Evolutionary conservation across 1,140 invertebrate genomes (phyloP).

Genomic region (Bombus consobrinus): DNA sequence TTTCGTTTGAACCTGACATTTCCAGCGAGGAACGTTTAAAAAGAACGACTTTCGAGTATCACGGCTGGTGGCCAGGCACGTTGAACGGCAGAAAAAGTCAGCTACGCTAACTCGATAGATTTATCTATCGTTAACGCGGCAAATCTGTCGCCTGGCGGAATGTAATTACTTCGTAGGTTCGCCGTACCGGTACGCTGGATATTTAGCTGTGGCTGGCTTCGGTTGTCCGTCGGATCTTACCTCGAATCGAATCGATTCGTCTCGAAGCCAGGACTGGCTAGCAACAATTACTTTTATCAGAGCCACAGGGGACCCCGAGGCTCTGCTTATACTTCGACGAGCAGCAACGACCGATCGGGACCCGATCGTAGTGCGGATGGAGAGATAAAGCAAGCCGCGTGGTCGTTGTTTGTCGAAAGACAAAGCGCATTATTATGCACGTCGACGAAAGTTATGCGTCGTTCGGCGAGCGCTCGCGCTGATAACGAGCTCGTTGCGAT

Average conservation of each 20-base stretch:
- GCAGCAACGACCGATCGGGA: not conserved
- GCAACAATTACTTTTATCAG: constrained; percentile 59
- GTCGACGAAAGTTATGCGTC: constrained; percentile 50
- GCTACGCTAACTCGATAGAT: constrained; percentile 31
- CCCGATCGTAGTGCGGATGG: constrained; percentile 15
- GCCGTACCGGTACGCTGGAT: not conserved
- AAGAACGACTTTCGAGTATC: too few species aligned
- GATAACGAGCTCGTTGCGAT: constrained; percentile 41
- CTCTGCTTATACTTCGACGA: constrained; percentile 6
- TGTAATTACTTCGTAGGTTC: constrained; percentile 42
- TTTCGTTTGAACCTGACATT: not conserved
- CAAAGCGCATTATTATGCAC: constrained; percentile 58
- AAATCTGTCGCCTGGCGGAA: constrained; percentile 36
- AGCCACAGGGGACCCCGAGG: not conserved
- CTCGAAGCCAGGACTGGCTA: constrained; percentile 32
- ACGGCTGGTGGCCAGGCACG: not conserved
- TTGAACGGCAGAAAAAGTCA: not conserved
- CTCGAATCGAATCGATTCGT: constrained; percentile 62
- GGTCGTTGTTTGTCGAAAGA: constrained; percentile 51
- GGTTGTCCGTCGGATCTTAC: constrained; percentile 43
- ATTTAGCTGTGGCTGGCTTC: constrained; percentile 8
- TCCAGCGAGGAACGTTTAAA: not conserved
- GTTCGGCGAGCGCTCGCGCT: constrained; percentile 10
- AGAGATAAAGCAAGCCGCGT: constrained; percentile 43
- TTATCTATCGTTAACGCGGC: constrained; percentile 35